Conservation (phyloP, 2,888 invertebrate genomes). For the Temnothorax unifasciatus region DNA sequence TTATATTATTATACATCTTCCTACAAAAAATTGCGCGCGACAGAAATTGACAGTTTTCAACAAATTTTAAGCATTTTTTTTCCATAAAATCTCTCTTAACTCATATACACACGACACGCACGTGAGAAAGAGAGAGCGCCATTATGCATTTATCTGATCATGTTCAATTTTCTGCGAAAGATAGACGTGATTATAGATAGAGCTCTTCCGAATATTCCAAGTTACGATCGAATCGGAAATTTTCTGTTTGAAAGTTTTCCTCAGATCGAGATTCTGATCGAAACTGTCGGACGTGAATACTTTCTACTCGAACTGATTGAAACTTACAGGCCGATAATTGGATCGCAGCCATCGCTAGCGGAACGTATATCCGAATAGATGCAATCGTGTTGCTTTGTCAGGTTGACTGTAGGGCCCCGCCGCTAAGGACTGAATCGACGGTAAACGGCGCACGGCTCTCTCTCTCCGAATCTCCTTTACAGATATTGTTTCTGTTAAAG, state of each 20-base stretch:
- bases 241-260: constrained; percentile 39
- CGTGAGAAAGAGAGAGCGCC: not conserved
- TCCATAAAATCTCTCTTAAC: not conserved
- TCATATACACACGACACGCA: not conserved
- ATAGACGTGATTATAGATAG: constrained; percentile 3
- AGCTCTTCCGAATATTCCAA: constrained; percentile 11
- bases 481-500: constrained; percentile 9
- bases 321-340: constrained; percentile 54
- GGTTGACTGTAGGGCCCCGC: not conserved
- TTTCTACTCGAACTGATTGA: constrained; percentile 47
- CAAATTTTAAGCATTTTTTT: not conserved
- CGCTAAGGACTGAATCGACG: constrained; percentile 14
- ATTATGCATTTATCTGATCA: not conserved
- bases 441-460: not conserved
- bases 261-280: constrained; percentile 34
- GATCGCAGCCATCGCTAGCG: constrained; percentile 21
- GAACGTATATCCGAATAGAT: not conserved
- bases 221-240: constrained; percentile 27
- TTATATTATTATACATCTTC: not conserved
- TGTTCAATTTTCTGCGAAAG: constrained; percentile 5
- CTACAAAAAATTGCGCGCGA: not conserved
- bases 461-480: not conserved
- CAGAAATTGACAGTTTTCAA: not conserved
- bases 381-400: constrained; percentile 46
- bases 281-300: constrained; percentile 49